Percentiles rank a stretch among this genome's conserved stretches.
Conservation (phyloP, 2,888 invertebrate genomes). For the Hypolimnas misippus region DNA sequence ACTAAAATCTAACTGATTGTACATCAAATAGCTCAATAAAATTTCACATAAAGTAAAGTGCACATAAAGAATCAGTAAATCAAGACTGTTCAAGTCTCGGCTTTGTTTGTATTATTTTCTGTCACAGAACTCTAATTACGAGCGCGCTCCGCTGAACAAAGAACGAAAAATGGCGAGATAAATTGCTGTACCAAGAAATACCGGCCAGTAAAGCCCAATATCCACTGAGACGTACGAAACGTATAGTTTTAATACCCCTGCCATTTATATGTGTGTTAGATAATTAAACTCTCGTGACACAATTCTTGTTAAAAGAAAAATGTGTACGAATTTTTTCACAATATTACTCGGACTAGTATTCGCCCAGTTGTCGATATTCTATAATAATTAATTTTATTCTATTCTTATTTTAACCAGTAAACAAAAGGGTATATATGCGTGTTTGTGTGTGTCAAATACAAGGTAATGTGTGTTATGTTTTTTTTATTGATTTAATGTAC, state of each 20-base stretch:
- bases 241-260: not conserved
- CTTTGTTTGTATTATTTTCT: conserved; percentile 12
- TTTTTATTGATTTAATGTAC: no score
- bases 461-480: no score
- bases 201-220: conserved; percentile 2
- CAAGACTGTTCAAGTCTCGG: not conserved
- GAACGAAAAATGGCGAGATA: conserved; percentile 25
- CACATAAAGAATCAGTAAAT: conserved; percentile 12
- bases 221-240: conserved; percentile 12
- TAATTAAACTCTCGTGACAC: not conserved
- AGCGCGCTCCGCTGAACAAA: conserved; percentile 16
- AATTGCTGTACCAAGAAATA: conserved; percentile 10
- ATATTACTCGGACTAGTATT: no score
- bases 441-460: no score
- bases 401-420: no score
- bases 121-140: conserved; percentile 27
- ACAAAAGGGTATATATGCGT: no score
- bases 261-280: not conserved
- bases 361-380: no score
- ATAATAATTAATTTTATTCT: no score
- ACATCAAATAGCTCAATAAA: no score
- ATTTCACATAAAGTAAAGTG: not conserved
- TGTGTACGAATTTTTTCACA: not conserved
- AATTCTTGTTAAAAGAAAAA: not conserved
- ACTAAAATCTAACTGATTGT: no score